Percentiles rank a stretch among this genome's conserved stretches.
These are phyloP conservation scores for Acyrthosiphon pisum DNA, from an alignment of 1,140 invertebrate species.

Conservation along the genomic window DNA sequence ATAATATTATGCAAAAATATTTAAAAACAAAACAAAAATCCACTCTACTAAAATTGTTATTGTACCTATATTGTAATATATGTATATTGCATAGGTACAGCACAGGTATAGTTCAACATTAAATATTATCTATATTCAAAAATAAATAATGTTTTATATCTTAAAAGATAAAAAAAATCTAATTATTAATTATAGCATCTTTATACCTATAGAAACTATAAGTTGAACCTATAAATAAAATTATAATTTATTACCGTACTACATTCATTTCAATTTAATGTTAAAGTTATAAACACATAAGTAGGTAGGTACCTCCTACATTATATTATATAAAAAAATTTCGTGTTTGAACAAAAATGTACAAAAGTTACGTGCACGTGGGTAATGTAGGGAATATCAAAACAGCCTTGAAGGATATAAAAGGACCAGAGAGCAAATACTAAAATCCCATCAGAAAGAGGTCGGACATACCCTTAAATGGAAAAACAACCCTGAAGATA, in stretches of 20 bases:
- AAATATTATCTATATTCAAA: neutral
- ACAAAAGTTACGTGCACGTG: neutral
- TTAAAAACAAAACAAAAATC: neutral
- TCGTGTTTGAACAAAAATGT: neutral
- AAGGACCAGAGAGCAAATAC: slow-evolving; percentile 35
- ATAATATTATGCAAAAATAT: neutral
- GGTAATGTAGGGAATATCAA: neutral
- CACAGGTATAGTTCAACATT: neutral
- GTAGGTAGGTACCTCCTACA: neutral
- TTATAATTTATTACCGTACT: neutral
- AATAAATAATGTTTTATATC: neutral
- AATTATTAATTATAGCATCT: neutral
- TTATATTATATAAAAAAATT: neutral
- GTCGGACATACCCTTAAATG: slow-evolving; percentile 25
- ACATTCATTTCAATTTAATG: neutral
- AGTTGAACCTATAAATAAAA: neutral
- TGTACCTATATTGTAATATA: no score
- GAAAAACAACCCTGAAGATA: slow-evolving; percentile 45
- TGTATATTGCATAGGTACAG: neutral
- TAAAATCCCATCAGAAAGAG: slow-evolving; percentile 39
- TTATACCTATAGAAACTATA: neutral
- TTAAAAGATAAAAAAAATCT: neutral
- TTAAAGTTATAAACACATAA: neutral
- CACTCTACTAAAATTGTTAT: no score
- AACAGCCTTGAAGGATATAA: neutral